phyloP scores from a whole-genome alignment of 2,888 invertebrate genomes.

The Hyles lineata region DNA sequence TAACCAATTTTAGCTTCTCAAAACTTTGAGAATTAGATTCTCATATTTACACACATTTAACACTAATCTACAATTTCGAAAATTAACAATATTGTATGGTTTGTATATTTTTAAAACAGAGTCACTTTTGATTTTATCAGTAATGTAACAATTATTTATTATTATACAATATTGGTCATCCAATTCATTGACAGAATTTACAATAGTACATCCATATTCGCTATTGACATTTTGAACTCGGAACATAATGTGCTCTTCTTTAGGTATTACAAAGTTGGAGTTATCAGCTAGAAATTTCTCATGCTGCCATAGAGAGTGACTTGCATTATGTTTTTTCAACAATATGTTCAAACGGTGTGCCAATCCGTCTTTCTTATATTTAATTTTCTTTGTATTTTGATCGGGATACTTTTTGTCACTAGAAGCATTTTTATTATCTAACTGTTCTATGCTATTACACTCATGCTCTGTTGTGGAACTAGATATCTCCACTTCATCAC shows the following conservation, averaged over 20 bases:
- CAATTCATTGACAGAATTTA: slow-evolving; percentile 57
- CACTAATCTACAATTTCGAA: slow-evolving; percentile 56
- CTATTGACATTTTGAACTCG: slow-evolving; percentile 59
- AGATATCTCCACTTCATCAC: slow-evolving; percentile 65
- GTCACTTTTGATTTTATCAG: slow-evolving; percentile 51
- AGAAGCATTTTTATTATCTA: slow-evolving; percentile 37
- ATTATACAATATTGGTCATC: slow-evolving; percentile 58
- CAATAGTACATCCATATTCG: slow-evolving; percentile 66
- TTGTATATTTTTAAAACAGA: slow-evolving; percentile 65
- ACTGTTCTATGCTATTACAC: slow-evolving; percentile 40
- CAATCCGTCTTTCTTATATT: slow-evolving; percentile 78
- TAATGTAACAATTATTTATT: slow-evolving; percentile 62
- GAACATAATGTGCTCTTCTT: slow-evolving; percentile 59
- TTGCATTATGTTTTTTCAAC: slow-evolving; percentile 76
- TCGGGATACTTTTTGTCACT: slow-evolving; percentile 36
- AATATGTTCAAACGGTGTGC: slow-evolving; percentile 71
- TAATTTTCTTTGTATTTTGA: slow-evolving; percentile 56
- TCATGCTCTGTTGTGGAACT: slow-evolving; percentile 51
- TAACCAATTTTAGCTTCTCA: no score
- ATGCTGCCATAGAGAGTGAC: slow-evolving; percentile 81
- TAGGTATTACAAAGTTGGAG: slow-evolving; percentile 72
- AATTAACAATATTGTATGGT: slow-evolving; percentile 61
- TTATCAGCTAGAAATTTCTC: slow-evolving; percentile 78
- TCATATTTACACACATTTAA: slow-evolving; percentile 76
- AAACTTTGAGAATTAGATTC: slow-evolving; percentile 44